Conservation (phyloP, 2,113 vertebrate species). For the Condylura cristata region DNA sequence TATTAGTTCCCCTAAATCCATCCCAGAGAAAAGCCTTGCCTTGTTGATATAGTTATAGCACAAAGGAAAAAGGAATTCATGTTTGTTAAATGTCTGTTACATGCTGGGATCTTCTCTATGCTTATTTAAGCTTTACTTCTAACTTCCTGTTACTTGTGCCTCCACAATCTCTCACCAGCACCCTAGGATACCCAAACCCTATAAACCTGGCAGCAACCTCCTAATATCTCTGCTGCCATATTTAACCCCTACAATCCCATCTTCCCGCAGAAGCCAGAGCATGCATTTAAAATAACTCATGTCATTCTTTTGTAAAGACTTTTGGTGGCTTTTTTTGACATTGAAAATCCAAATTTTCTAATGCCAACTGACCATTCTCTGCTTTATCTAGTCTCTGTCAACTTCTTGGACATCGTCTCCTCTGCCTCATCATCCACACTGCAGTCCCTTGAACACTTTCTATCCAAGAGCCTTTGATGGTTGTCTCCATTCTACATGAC, state of each 20-base stretch:
- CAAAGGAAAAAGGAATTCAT: neutral
- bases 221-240: neutral
- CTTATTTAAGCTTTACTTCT: neutral
- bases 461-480: neutral
- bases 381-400: neutral
- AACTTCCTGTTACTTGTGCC: neutral
- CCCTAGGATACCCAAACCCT: neutral
- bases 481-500: neutral
- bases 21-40: neutral
- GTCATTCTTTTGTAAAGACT: neutral
- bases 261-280: neutral
- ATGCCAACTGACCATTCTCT: neutral
- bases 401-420: neutral
- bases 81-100: neutral
- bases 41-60: neutral
- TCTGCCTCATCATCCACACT: neutral
- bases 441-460: neutral
- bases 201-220: neutral
- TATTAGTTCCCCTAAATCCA: neutral
- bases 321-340: neutral
- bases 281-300: neutral
- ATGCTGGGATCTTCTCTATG: neutral
- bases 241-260: neutral
- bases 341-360: neutral
- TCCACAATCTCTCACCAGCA: neutral